Base-by-base conservation (phyloP, 2,888 invertebrate genomes). In the Leptopilina myrica region DNA sequence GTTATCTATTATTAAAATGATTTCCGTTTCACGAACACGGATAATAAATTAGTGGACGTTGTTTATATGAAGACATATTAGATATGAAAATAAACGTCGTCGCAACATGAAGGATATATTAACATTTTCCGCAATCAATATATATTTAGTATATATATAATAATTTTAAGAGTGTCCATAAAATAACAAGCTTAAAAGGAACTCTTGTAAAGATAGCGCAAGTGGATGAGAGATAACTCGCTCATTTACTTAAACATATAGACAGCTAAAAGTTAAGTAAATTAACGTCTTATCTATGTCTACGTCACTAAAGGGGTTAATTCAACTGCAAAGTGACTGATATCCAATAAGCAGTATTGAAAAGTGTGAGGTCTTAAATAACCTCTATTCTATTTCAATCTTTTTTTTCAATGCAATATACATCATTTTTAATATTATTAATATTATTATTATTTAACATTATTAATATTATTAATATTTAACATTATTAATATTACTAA, bases 231-330 rank as follows among this genome's bases (percentile, higher is more conserved):
- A 62, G 62, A 62, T 62, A 62, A 62, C 62, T 62, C 20, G 62
- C 62, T 62, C 62, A 62, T 62, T 62, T 62, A 62, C n/a, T 62
- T 62, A 62, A 62, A 62, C 62, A 62, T 62, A 62, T 15, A 62
- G 62, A 62, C 62, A 62, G 62, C 20, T 62, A 62, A 62, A 62
- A 62, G 62, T 62, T 62, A 62, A 62, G 62, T 62, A 62, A 62
- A 62, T 62, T 62, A 62, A 62, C 62, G 20, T 62, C 20, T 62
- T 62, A 62, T 62, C 62, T 62, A 62, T 62, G 62, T 8, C 62
- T 62, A 62, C 62, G 62, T 62, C 62, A 62, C 62, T 62, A 62
- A 62, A 62, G 62, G 62, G 62, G 62, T 62, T 62, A 62, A 62
- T 62, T 62, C 20, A n/a, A 62, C 62, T 62, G 20, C 15, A 62